Evolutionary conservation across 2,113 vertebrate species (phyloP), one percentile per base, ranked within the genome.

Genomic region (Hystrix cristata): DNA sequence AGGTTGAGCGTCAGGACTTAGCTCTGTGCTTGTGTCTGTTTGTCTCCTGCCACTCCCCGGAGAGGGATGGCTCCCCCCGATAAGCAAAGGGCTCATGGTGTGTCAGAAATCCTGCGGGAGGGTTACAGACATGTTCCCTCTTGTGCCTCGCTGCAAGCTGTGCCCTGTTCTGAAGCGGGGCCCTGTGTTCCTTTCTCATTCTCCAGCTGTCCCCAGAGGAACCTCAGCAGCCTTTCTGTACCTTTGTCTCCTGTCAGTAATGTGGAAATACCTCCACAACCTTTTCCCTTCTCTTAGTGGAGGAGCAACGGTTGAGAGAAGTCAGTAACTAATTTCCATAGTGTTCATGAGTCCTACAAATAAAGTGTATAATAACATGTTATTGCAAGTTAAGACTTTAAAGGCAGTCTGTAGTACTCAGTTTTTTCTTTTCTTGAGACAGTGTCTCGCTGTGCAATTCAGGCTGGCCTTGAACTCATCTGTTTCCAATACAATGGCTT

Each of bases 21-120:
- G 87, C 81, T 93, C 82, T 76, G 27, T 31, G 72, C 80, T 4
- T 31, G 51, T 80, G 57, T 88, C 92, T 79, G 48, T 81, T 51
- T 51, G 3, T 57, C 72, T 79, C 11, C 87, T 27, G 25, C 67
- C 91, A 80, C 65, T 82, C 25, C 19, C 72, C 38, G 74, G 67
- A 62, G 29, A 81, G 48, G 51, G 48, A 16, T 38, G 46, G 60
- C 69, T 0, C 23, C 65, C 31, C 74, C 16, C 31, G 71, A 82
- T 89, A 57, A 93, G 86, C 90, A 34, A 10, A 65, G 87, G 89
- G 82, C 43, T 38, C 64, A 62, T 84, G 91, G 69, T 67, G 34
- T 87, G 59, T 95, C 78, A 34, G 48, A 48, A 25, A 38, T 64
- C 43, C 29, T 8, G 21, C 9, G 18, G 67, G 59, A 65, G 18